Evolutionary conservation across 1,140 invertebrate genomes (phyloP), one percentile per base, ranked within the genome.

Genomic region (Diachasma alloeum): DNA sequence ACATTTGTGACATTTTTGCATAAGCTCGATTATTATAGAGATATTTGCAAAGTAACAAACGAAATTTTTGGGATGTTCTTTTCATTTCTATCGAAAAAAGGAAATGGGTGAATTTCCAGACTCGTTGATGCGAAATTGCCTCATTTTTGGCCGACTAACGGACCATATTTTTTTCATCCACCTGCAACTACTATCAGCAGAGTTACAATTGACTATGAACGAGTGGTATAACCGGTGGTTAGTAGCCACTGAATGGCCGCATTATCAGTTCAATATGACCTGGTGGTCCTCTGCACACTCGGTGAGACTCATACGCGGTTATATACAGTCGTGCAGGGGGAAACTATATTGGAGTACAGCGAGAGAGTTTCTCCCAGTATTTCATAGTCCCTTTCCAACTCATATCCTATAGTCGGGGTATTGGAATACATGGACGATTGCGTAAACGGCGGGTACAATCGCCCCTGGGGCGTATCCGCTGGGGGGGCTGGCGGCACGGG

Each of bases 191-290:
- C 59, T 63, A 63, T 63, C 59, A 63, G 59, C 24, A 63, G 19
- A 17, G 59, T 26, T 31, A 63, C 22, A 63, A 63, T 63, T 63
- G 19, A 63, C 59, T 63, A 31, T 31, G 59, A 63, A 63, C 59
- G 13, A 39, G 17, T 68, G 36, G 36, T 36, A 68, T 68, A 37
- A 37, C 26, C 31, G 66, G 66, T 68, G 66, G 66, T 68, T 68
- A 68, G 36, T 31, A 68, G 36, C 66, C 66, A 19, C 76, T 76
- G 79, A 82, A 83, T 79, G 74, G 74, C 76, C 71, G 73, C 69
- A 82, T 82, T 82, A 77, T 78, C 81, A 79, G 81, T 79, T 81
- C 80, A 83, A 83, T 83, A 82, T 77, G 73, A 73, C 69, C 79
- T 48, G 75, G 66, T 48, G 75, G 66, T 36, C 6, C 66, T 39